These are phyloP conservation scores for Odontomachus brunneus DNA, from an alignment of 1,140 invertebrate species.

Conservation along the genomic window DNA sequence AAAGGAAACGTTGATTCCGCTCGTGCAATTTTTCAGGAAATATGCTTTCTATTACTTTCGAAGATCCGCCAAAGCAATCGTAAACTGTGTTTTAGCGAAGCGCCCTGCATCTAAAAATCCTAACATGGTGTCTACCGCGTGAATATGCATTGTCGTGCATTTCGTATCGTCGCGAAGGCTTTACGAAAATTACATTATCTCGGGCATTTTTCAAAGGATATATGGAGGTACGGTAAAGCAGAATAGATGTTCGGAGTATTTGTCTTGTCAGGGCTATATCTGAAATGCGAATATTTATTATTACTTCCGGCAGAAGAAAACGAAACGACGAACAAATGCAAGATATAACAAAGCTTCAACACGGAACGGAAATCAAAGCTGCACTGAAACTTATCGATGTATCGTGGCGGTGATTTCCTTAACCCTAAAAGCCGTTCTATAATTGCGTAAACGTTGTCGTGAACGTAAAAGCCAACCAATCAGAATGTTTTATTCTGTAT, in stretches of 20 bases:
- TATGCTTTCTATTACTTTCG: neutral
- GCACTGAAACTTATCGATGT: neutral
- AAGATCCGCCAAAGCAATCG: neutral
- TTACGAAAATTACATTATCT: slow-evolving; percentile 1
- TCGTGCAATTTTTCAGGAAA: slow-evolving; percentile 2
- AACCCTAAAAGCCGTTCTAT: too few relatives aligned
- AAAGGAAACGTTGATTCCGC: neutral
- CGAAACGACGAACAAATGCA: neutral
- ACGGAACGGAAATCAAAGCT: too few relatives aligned
- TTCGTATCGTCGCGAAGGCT: neutral
- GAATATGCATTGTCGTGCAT: neutral
- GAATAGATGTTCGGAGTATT: neutral
- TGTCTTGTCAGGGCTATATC: too few relatives aligned
- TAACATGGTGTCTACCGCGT: slow-evolving; percentile 1
- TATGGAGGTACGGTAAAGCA: neutral
- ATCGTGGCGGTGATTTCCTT: neutral
- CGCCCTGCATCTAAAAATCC: neutral
- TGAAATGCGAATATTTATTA: neutral
- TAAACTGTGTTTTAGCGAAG: slow-evolving; percentile 10
- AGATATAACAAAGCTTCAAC: too few relatives aligned
- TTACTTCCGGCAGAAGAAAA: neutral
- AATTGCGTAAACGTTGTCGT: too few relatives aligned
- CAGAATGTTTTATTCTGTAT: too few relatives aligned
- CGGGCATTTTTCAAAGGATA: neutral
- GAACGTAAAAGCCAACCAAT: too few relatives aligned